Evolutionary conservation across 1,140 invertebrate species (phyloP).

Genomic region (Drosophila melanica): DNA sequence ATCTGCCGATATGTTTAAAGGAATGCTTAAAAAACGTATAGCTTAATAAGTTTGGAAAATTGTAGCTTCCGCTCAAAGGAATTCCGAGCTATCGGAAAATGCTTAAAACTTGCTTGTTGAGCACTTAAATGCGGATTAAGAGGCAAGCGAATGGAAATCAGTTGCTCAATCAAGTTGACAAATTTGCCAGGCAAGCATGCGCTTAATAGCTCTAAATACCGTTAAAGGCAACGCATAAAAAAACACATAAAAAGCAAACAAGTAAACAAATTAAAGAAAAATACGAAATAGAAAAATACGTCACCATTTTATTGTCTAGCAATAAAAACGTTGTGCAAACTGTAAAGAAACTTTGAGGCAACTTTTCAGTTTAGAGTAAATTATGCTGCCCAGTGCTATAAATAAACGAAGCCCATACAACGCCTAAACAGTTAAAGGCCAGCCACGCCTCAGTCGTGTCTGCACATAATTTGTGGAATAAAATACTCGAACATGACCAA

Average conservation of each 20-base stretch:
- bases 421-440: conserved; percentile 25
- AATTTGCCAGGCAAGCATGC: conserved; percentile 13
- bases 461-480: conserved; percentile 78
- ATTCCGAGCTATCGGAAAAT: background rate
- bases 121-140: conserved; percentile 6
- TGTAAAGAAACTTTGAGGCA: conserved; percentile 31
- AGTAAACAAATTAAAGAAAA: conserved; percentile 38
- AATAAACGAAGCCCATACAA: conserved; percentile 49
- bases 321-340: conserved; percentile 30
- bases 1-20: background rate
- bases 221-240: conserved; percentile 32
- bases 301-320: conserved; percentile 29
- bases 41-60: conserved; percentile 13
- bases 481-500: conserved; percentile 71
- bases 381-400: conserved; percentile 54
- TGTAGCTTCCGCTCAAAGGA: conserved; percentile 3
- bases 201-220: conserved; percentile 16
- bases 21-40: background rate
- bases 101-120: background rate
- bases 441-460: conserved; percentile 71
- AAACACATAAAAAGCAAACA: conserved; percentile 34
- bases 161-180: conserved; percentile 17
- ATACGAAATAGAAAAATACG: conserved; percentile 10
- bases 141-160: conserved; percentile 20
- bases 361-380: conserved; percentile 45